Conservation (phyloP, 2,888 invertebrate genomes). For the Drosophila colorata region DNA sequence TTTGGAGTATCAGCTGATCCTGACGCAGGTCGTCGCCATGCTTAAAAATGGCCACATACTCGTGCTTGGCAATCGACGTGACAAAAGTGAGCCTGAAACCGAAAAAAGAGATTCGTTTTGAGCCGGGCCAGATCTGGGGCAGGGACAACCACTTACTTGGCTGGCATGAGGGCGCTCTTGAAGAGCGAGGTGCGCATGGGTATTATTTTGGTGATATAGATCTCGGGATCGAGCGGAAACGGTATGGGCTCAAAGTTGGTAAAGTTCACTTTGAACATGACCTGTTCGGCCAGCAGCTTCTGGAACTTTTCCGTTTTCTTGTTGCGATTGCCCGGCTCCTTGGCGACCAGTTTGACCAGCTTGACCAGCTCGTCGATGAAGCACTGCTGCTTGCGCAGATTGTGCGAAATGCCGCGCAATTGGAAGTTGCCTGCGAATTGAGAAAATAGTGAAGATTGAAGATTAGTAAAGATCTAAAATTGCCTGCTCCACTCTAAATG, state of each 20-base stretch:
- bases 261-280: constrained; percentile 94
- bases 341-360: constrained; percentile 93
- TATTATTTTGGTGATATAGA: constrained; percentile 94
- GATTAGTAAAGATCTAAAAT: too few relatives aligned
- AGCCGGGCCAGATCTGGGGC: too few relatives aligned
- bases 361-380: constrained; percentile 96
- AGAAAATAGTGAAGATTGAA: too few relatives aligned
- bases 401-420: constrained; percentile 90
- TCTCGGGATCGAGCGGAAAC: constrained; percentile 96
- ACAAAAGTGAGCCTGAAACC: constrained; percentile 91
- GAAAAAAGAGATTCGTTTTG: too few relatives aligned
- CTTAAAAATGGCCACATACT: constrained; percentile 98
- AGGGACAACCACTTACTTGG: constrained; percentile 85
- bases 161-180: constrained; percentile 98
- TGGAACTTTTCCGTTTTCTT: constrained; percentile 96
- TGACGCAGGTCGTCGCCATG: constrained; percentile 98
- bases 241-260: constrained; percentile 96
- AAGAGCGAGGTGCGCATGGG: constrained; percentile 96
- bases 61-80: constrained; percentile 89
- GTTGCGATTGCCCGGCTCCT: constrained; percentile 96
- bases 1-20: constrained; percentile 98
- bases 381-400: constrained; percentile 93
- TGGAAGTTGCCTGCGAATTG: constrained; percentile 87
- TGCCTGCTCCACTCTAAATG: too few relatives aligned
- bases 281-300: constrained; percentile 92